phyloP scores from a whole-genome alignment of 2,888 invertebrate genomes.

The Tenthredo notha region DNA sequence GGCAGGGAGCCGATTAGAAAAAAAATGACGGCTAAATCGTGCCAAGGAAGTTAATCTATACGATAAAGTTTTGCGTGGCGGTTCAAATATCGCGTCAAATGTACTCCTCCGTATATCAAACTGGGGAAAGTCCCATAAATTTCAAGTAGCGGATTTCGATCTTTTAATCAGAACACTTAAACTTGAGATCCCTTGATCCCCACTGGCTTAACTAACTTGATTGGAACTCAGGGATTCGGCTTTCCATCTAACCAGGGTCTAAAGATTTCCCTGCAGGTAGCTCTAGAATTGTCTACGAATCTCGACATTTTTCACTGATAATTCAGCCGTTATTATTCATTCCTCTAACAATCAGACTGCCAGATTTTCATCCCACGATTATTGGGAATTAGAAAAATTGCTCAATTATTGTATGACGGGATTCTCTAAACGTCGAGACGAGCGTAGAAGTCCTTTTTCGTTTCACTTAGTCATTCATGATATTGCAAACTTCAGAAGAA shows the following conservation, averaged over 20 bases:
- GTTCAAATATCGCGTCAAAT: conserved; percentile 24
- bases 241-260: background rate
- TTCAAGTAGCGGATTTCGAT: conserved; percentile 30
- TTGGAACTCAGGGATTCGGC: conserved; percentile 23
- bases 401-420: background rate
- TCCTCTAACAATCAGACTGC: background rate
- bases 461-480: background rate
- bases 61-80: conserved; percentile 4
- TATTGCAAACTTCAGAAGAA: background rate
- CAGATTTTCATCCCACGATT: background rate
- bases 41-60: background rate
- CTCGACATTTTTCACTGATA: background rate
- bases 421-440: background rate
- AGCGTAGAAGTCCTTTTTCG: background rate
- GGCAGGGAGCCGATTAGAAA: background rate
- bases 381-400: background rate
- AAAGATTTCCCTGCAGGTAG: background rate
- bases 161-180: conserved; percentile 47
- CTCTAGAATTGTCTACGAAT: conserved; percentile 13
- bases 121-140: conserved; percentile 31
- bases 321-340: background rate
- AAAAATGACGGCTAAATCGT: background rate
- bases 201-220: conserved; percentile 28
- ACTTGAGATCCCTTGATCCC: conserved; percentile 45
- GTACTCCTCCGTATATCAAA: background rate